These are phyloP conservation scores for Botrylloides violaceus DNA, from an alignment of 23 tunicate species.

Conservation along the genomic window DNA sequence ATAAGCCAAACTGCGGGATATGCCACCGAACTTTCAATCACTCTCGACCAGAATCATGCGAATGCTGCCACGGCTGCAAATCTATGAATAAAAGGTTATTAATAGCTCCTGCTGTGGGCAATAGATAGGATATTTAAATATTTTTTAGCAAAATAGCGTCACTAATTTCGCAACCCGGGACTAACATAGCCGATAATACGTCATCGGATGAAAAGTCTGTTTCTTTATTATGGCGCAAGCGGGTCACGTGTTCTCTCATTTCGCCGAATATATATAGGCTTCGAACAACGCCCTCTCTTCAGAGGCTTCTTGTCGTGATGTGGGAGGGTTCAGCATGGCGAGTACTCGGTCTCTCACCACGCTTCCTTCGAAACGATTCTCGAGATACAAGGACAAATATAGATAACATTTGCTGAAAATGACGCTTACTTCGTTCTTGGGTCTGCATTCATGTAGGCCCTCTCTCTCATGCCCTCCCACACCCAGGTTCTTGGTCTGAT, in stretches of 20 bases:
- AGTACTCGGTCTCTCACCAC: constrained; percentile 42
- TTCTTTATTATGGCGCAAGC: too few relatives aligned
- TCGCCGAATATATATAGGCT: not conserved
- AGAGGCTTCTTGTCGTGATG: constrained; percentile 58
- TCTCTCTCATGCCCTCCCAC: constrained; percentile 38
- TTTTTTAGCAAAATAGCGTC: too few relatives aligned
- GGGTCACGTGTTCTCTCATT: constrained; percentile 7
- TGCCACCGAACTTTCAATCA: too few relatives aligned
- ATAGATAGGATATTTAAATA: too few relatives aligned
- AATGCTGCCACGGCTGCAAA: too few relatives aligned
- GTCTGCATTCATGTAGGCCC: constrained; percentile 53
- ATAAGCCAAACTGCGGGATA: too few relatives aligned
- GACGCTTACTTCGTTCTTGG: constrained; percentile 44
- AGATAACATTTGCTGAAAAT: constrained; percentile 37
- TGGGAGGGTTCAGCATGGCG: constrained; percentile 70
- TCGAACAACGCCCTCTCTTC: not conserved
- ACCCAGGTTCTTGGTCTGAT: constrained; percentile 43
- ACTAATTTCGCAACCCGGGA: too few relatives aligned
- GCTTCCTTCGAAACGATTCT: constrained; percentile 39
- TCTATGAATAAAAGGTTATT: too few relatives aligned
- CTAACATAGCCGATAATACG: too few relatives aligned
- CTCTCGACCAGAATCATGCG: too few relatives aligned
- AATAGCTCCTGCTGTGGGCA: too few relatives aligned
- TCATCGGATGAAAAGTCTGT: too few relatives aligned
- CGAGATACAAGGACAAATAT: constrained; percentile 34